Conservation (phyloP, 2,888 invertebrate genomes). For the Cordylochernes scorpioides region DNA sequence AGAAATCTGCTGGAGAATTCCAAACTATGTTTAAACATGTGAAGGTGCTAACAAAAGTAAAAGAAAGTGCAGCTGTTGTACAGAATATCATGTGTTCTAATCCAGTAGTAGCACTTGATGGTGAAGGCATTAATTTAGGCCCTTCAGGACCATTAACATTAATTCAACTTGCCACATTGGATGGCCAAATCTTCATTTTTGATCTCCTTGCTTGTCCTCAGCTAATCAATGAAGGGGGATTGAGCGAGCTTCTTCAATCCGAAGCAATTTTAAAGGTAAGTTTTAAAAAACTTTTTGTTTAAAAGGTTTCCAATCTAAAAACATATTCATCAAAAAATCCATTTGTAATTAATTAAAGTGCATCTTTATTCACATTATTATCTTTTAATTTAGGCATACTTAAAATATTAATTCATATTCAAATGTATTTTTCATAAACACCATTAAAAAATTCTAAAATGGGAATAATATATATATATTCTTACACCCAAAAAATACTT, state of each 20-base stretch:
- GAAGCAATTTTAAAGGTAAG: conserved; percentile 48
- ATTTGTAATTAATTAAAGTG: no score
- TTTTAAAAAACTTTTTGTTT: no score
- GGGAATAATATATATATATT: no score
- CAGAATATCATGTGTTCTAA: conserved; percentile 19
- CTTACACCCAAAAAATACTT: no score
- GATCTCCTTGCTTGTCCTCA: conserved; percentile 59
- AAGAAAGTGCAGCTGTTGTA: conserved; percentile 44
- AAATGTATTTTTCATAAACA: no score
- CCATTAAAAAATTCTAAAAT: no score
- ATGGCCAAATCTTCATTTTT: conserved; percentile 57
- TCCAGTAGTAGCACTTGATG: conserved; percentile 47
- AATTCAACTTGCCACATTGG: conserved; percentile 40
- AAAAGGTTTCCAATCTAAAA: no score
- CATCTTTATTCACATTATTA: no score
- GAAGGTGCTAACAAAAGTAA: conserved; percentile 45
- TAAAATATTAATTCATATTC: no score
- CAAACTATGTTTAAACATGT: conserved; percentile 50
- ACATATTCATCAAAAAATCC: no score
- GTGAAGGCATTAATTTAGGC: conserved; percentile 75
- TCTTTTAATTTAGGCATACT: no score
- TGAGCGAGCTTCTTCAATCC: conserved; percentile 50
- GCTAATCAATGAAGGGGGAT: conserved; percentile 45
- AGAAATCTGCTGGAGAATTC: conserved; percentile 5
- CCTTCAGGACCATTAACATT: conserved; percentile 61